Conservation (phyloP, 2,113 vertebrate genomes). For the human region DNA sequence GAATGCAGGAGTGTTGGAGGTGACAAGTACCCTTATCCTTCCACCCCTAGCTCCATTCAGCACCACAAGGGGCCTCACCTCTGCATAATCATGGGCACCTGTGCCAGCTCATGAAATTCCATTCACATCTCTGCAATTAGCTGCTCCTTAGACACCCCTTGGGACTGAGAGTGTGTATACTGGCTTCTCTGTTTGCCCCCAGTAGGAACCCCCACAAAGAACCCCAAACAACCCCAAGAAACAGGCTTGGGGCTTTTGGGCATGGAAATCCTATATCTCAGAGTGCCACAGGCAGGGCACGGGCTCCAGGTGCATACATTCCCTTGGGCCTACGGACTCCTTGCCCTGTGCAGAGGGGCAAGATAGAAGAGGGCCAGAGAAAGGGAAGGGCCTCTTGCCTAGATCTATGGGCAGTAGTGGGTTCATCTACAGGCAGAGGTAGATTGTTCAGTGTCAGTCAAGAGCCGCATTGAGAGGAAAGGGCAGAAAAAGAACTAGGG, state of each 20-base stretch:
- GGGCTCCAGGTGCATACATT: not conserved
- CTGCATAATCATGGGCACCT: too few species aligned
- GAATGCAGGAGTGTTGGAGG: not conserved
- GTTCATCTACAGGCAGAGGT: not conserved
- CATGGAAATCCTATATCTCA: not conserved
- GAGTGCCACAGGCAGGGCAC: not conserved
- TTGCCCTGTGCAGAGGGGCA: not conserved
- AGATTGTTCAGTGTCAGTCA: not conserved
- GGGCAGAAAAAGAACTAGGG: not conserved
- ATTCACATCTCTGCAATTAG: not conserved
- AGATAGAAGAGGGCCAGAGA: not conserved
- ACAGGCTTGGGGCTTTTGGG: not conserved
- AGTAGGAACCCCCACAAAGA: not conserved
- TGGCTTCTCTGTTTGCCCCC: not conserved
- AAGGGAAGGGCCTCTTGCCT: not conserved
- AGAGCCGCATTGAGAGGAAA: not conserved
- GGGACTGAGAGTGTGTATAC: not conserved
- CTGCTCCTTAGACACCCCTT: not conserved
- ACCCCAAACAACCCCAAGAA: not conserved
- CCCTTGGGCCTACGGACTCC: not conserved
- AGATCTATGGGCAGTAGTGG: not conserved
- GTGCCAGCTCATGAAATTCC: not conserved
- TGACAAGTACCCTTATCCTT: not conserved
- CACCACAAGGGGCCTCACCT: too few species aligned
- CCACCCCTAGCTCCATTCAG: not conserved